Evolutionary conservation across 2,113 vertebrate species (phyloP).

Genomic region (Nipponia nippon): DNA sequence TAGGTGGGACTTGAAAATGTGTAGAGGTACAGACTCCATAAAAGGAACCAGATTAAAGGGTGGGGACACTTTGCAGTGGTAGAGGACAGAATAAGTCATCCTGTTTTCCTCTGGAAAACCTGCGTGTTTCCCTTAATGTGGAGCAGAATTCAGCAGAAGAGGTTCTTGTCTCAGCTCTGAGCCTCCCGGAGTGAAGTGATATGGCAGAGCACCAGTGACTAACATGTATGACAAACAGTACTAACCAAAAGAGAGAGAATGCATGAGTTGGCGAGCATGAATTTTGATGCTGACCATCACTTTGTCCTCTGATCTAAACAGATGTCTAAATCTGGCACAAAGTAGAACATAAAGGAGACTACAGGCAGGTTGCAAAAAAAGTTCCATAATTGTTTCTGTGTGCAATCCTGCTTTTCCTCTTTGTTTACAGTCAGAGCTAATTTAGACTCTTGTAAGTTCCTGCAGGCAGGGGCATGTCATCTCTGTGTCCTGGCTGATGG

Average conservation of each 20-base stretch:
- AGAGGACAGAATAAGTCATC: neutral
- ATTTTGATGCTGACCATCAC: neutral
- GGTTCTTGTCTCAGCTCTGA: neutral
- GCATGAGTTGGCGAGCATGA: neutral
- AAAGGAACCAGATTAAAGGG: neutral
- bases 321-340: neutral
- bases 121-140: neutral
- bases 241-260: neutral
- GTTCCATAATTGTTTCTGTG: neutral
- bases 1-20: neutral
- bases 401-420: neutral
- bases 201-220: neutral
- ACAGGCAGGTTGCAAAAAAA: neutral
- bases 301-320: neutral
- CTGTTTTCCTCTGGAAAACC: neutral
- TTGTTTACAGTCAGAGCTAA: neutral
- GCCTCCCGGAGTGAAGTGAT: neutral
- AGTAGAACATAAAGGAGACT: neutral
- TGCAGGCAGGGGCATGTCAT: neutral
- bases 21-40: neutral
- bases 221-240: neutral
- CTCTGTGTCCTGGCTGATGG: neutral
- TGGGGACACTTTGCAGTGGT: neutral
- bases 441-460: neutral
- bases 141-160: neutral